Percentiles rank a stretch among this genome's conserved stretches.
Conservation (phyloP, 2,797 vertebrate species). For the Hippocampus kuda region DNA sequence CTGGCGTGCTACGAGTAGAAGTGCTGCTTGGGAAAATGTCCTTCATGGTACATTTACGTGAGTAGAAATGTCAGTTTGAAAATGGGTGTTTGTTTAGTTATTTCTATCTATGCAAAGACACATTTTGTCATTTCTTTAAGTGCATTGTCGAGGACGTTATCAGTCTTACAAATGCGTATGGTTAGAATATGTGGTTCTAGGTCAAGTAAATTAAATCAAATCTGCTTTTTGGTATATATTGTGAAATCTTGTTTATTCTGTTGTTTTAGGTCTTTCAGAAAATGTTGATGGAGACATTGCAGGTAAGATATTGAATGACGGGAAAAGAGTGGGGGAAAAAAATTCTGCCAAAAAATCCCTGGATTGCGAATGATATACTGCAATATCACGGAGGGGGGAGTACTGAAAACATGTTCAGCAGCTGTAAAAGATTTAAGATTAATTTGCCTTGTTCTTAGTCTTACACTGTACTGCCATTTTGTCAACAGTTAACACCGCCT, state of each 20-base stretch:
- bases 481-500: constrained; percentile 55
- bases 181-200: too few relatives aligned
- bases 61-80: constrained; percentile 42
- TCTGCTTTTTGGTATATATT: too few relatives aligned
- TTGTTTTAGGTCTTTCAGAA: constrained; percentile 67
- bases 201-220: neutral
- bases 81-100: neutral
- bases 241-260: neutral
- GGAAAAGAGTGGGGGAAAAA: too few relatives aligned
- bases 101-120: neutral
- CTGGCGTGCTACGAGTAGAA: constrained; percentile 71
- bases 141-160: neutral
- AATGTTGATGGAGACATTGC: constrained; percentile 69
- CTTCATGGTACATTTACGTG: constrained; percentile 80
- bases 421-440: too few relatives aligned
- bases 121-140: neutral
- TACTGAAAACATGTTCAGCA: neutral
- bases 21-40: constrained; percentile 75
- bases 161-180: neutral
- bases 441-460: neutral
- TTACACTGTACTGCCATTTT: neutral
- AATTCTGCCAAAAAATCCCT: too few relatives aligned
- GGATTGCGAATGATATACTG: too few relatives aligned
- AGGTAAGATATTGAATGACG: constrained; percentile 58
- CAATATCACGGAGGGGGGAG: too few relatives aligned